phyloP scores from a whole-genome alignment of 2,797 vertebrate species.

The Enteromius afrohamiltoni region DNA sequence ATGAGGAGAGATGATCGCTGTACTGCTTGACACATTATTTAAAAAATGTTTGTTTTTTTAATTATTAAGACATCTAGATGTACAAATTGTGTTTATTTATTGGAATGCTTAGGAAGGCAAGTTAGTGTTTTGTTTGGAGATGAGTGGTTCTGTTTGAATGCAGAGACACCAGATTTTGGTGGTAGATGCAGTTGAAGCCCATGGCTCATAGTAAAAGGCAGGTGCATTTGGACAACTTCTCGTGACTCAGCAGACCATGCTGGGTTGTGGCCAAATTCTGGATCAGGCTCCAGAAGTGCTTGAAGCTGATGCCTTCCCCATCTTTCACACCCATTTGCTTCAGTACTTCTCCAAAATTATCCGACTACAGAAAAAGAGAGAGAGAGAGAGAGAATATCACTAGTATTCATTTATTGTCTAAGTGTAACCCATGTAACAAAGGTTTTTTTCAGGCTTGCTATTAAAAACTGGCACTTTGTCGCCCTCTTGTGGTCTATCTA shows the following conservation, averaged over 20 bases:
- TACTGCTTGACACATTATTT: constrained; percentile 5
- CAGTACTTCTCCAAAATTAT: constrained; percentile 71
- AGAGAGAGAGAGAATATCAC: background rate
- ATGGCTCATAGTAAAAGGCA: constrained; percentile 74
- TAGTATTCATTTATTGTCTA: background rate
- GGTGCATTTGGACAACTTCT: constrained; percentile 70
- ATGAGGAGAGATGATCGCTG: constrained; percentile 7
- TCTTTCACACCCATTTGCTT: constrained; percentile 76
- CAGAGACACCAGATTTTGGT: constrained; percentile 23
- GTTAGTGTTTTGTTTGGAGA: constrained; percentile 27
- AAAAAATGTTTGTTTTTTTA: no score
- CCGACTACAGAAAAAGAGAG: constrained; percentile 32
- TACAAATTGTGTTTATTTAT: constrained; percentile 16
- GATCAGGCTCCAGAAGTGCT: constrained; percentile 79
- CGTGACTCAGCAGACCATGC: constrained; percentile 63
- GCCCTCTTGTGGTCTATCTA: constrained; percentile 4
- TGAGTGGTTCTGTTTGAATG: constrained; percentile 20
- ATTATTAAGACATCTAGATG: background rate
- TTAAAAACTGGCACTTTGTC: background rate
- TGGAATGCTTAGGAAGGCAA: constrained; percentile 15
- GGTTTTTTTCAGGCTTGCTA: background rate
- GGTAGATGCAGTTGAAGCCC: constrained; percentile 8
- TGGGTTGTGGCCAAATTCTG: constrained; percentile 73
- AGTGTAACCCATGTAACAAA: background rate
- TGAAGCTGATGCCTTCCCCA: constrained; percentile 79